Evolutionary conservation across 1,140 invertebrate species (phyloP), one percentile per base, ranked within the genome.

Genomic region (Drosophila elegans): DNA sequence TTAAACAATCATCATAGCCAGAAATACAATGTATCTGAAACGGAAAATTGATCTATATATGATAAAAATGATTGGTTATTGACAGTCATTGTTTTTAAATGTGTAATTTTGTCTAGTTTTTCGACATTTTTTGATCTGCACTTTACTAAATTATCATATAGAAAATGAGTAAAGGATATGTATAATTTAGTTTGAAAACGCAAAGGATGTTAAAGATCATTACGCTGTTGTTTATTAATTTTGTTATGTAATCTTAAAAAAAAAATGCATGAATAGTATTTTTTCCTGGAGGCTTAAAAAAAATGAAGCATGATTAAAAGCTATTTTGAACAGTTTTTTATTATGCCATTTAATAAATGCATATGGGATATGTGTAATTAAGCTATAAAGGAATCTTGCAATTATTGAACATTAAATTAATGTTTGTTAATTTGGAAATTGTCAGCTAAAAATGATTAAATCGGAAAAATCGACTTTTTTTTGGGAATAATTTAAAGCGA

Each of bases 11-110:
- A 51, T 36, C 32, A 6, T 6, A 51, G 36, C 13, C 13, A 3
- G 16, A 51, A 51, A 21, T 51, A 36, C 29, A 51, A 51, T 6
- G 11, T n/a, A 49, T 49, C 46, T n/a, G 29, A 13, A 32, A 13
- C 12, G 27, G 12, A 11, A 45, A 45, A 45, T 21, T 44, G 42
- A 6, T 48, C 3, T 0, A 21, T n/a, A 27, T 32, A n/a, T n/a
- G n/a, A n/a, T n/a, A 11, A 3, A 41, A 16, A 6, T 7, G 25
- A 39, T 55, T 13, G 10, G 9, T 11, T 11, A 54, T 54, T 41
- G 13, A 7, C 1, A n/a, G 12, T 32, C 36, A 54, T 39, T 12
- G 52, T 9, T 39, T n/a, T 54, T 9, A 7, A 32, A 32, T 32
- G 21, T 51, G 12, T 6, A 0, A 27, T 29, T 16, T 41, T 29